Evolutionary conservation across 53 echinoderm and acorn worm species (phyloP).

Genomic region (Astropecten irregularis): DNA sequence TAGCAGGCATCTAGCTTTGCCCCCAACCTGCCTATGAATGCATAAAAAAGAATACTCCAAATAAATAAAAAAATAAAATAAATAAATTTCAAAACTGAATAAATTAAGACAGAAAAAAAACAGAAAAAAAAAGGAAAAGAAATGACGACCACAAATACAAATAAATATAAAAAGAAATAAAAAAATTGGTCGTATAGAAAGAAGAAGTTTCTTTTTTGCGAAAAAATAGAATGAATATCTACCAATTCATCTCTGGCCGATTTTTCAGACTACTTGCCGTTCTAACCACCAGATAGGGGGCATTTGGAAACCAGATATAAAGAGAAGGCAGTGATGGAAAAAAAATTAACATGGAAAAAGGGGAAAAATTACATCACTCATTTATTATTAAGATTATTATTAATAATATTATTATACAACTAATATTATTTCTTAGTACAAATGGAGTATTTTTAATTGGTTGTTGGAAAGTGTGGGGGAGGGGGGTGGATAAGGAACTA

Average conservation of each 20-base stretch:
- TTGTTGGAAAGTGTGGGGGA: background rate
- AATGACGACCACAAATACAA: background rate
- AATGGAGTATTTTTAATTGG: background rate
- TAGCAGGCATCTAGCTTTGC: no score
- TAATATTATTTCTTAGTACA: no score
- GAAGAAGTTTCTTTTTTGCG: background rate
- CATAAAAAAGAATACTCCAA: background rate
- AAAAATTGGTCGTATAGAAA: background rate
- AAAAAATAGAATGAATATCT: background rate
- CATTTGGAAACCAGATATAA: background rate
- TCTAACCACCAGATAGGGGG: constrained; percentile 3
- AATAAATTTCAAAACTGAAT: background rate
- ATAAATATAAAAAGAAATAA: background rate
- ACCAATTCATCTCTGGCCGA: constrained; percentile 36
- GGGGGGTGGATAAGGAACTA: no score
- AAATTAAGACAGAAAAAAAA: background rate
- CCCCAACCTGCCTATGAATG: background rate
- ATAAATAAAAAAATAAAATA: background rate
- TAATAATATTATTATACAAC: no score
- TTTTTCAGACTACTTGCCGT: constrained; percentile 42
- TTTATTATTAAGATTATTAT: no score
- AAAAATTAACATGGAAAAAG: background rate
- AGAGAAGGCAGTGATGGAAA: constrained; percentile 15
- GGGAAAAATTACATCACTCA: no score
- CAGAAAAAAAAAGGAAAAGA: background rate